Base-by-base conservation (phyloP, 2,888 invertebrate genomes). In the Thumatha senex region DNA sequence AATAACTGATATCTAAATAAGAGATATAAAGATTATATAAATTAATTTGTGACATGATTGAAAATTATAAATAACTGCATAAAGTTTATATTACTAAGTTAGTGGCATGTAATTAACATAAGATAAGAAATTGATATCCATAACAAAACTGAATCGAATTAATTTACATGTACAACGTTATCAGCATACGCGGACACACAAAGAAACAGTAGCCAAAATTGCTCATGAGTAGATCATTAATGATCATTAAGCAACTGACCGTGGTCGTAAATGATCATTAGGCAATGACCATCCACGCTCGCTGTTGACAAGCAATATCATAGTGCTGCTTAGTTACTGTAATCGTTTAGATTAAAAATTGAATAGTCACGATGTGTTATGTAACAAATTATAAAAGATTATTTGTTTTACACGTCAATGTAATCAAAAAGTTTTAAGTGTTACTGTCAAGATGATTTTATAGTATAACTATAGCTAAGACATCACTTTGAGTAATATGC, bases 291-390 rank as follows among this genome's bases (percentile, higher is more conserved):
- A 36, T 43, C 35, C 29, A 33, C 13, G 54, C 46, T 46, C 51
- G 43, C 18, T 46, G 66, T 65, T 57, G 69, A 68, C 66, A 65
- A 61, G 52, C 53, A 39, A 48, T 52, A 41, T 49, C 41, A 46
- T 49, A 51, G 34, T 46, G 11, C 31, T 38, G 44, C 50, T 38
- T 49, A 65, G 61, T 65, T 35, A 38, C 47, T 54, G 48, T 48
- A 48, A 24, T 30, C 36, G 13, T 13, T 43, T 49, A 12, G 14
- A 36, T 30, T 7, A 30, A 4, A 57, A 63, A 67, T 55, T 49
- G 43, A 24, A 40, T 29, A 13, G 14, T 38, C 63, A 67, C 68
- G 63, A 63, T 59, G 45, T 48, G 38, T 47, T 30, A 49, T 39
- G 39, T 33, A 15, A 24, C 43, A 33, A 42, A 44, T 49, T 15